Evolutionary conservation across 2,888 invertebrate genomes (phyloP).

Genomic region (Spatulosminthurus flaviceps): DNA sequence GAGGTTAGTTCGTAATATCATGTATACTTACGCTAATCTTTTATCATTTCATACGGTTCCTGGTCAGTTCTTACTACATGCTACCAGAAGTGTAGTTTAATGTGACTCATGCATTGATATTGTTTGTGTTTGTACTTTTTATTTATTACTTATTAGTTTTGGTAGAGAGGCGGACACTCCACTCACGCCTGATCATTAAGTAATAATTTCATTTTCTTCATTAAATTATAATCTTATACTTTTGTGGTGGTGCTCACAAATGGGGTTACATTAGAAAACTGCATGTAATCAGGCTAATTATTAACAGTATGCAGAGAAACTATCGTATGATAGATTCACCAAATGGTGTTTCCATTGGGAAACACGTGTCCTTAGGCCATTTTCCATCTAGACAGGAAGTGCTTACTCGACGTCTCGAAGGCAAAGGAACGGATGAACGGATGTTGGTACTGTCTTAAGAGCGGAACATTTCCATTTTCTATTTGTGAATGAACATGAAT

Average conservation of each 20-base stretch:
- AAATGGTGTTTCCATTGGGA: background rate
- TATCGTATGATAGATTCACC: background rate
- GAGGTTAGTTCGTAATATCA: too few relatives aligned
- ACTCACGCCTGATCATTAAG: background rate
- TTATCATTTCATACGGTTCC: too few relatives aligned
- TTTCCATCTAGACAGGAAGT: background rate
- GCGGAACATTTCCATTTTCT: background rate
- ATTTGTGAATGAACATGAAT: background rate
- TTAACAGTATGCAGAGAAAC: too few relatives aligned
- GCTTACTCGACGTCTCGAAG: background rate
- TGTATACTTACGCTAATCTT: too few relatives aligned
- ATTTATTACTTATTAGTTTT: conserved; percentile 10
- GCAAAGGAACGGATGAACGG: background rate
- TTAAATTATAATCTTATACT: background rate
- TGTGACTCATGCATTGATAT: background rate
- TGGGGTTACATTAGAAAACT: too few relatives aligned
- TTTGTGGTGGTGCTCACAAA: background rate
- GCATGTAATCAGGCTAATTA: background rate
- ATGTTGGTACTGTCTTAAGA: background rate
- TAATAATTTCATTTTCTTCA: background rate
- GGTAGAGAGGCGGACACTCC: background rate
- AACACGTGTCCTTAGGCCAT: background rate
- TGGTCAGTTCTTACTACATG: background rate
- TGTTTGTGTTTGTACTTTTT: conserved; percentile 2
- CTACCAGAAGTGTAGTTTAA: background rate